Evolutionary conservation across 2,888 invertebrate species (phyloP).

Genomic region (Athalia rosae): DNA sequence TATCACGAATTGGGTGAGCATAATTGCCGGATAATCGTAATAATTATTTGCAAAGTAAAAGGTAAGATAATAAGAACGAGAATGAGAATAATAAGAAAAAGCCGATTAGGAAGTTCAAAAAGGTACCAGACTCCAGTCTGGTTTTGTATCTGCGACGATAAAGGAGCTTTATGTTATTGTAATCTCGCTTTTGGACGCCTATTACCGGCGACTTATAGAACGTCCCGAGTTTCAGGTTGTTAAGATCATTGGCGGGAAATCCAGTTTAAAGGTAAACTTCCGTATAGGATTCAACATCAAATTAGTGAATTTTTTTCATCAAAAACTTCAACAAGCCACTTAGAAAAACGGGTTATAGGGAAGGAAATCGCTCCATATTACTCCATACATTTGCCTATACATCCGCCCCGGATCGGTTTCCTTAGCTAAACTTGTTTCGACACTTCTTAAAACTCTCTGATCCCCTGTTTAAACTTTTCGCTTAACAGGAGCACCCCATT

Average conservation of each 20-base stretch:
- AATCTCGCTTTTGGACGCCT: conserved; percentile 36
- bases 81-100: not conserved
- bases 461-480: conserved; percentile 34
- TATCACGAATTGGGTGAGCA: not conserved
- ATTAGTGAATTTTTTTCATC: not conserved
- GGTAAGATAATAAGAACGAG: not conserved
- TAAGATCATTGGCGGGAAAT: conserved; percentile 30
- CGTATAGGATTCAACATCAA: not conserved
- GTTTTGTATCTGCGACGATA: conserved; percentile 30
- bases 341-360: too few relatives aligned
- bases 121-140: conserved; percentile 19
- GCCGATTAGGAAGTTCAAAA: conserved; percentile 35
- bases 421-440: conserved; percentile 34
- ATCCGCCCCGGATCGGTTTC: not conserved
- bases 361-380: too few relatives aligned
- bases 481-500: conserved; percentile 10
- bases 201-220: conserved; percentile 34
- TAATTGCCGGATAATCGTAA: conserved; percentile 34
- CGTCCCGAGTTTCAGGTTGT: not conserved
- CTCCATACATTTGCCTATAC: too few relatives aligned
- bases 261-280: conserved; percentile 22
- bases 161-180: conserved; percentile 40
- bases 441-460: conserved; percentile 34
- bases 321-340: not conserved
- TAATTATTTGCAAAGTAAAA: conserved; percentile 13